Conservation (phyloP, 2,797 vertebrate genomes). For the Enoplosus armatus region DNA sequence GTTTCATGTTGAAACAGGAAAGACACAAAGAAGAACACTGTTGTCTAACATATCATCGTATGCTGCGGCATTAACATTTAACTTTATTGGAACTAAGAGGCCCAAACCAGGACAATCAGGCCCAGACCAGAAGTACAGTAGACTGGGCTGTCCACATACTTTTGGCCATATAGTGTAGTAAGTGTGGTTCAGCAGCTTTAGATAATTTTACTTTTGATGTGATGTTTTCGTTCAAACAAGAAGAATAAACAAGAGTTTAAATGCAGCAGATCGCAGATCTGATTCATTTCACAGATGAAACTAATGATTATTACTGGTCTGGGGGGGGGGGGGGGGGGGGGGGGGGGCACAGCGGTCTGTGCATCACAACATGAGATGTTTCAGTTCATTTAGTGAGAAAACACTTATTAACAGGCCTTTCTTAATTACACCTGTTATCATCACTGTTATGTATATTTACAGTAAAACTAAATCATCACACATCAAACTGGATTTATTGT, state of each 20-base stretch:
- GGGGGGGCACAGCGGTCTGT: not conserved
- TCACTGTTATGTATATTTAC: too few species aligned
- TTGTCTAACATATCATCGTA: not conserved
- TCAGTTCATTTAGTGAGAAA: too few species aligned
- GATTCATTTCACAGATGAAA: not conserved
- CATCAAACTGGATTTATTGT: too few species aligned
- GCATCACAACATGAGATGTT: not conserved
- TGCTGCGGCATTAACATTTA: too few species aligned
- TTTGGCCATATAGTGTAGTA: not conserved
- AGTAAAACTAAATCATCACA: not conserved
- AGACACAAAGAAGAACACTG: not conserved
- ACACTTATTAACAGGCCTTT: too few species aligned
- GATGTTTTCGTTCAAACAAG: not conserved
- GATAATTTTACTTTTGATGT: not conserved
- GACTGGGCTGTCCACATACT: not conserved
- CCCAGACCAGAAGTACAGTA: not conserved
- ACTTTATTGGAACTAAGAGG: too few species aligned
- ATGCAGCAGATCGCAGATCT: not conserved
- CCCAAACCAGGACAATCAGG: too few species aligned
- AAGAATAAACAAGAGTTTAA: too few species aligned
- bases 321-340: too few species aligned
- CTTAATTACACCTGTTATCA: too few species aligned
- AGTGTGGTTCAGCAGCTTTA: not conserved
- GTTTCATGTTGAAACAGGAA: not conserved
- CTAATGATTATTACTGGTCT: not conserved